phyloP scores from a whole-genome alignment of 2,113 vertebrate genomes.

The Pogona vitticeps region DNA sequence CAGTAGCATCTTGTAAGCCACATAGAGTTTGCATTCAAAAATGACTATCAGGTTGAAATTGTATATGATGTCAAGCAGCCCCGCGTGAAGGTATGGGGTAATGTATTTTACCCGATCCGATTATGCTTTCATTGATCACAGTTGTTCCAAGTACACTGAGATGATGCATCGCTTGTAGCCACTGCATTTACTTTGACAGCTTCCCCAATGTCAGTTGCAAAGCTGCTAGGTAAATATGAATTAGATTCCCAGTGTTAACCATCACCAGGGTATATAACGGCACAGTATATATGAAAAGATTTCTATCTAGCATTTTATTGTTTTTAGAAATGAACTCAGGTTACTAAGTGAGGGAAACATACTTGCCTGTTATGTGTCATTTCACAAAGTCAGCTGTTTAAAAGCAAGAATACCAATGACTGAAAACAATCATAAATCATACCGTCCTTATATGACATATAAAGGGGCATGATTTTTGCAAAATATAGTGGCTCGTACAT shows the following conservation, averaged over 20 bases:
- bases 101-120: not conserved
- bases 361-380: slow-evolving; percentile 4
- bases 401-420: slow-evolving; percentile 46
- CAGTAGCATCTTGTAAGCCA: not conserved
- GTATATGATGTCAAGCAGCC: not conserved
- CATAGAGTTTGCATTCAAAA: not conserved
- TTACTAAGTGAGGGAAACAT: slow-evolving; percentile 4
- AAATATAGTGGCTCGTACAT: slow-evolving; percentile 25
- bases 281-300: not conserved
- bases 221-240: slow-evolving; percentile 16
- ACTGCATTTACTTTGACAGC: slow-evolving; percentile 12
- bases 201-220: not conserved
- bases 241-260: not conserved
- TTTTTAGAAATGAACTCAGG: not conserved
- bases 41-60: not conserved
- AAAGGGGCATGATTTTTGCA: slow-evolving; percentile 36
- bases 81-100: not conserved
- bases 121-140: slow-evolving; percentile 13
- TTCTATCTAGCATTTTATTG: not conserved
- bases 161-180: slow-evolving; percentile 3
- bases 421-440: slow-evolving; percentile 50
- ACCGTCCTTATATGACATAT: slow-evolving; percentile 35
- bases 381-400: slow-evolving; percentile 36
- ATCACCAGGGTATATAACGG: not conserved
- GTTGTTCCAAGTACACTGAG: slow-evolving; percentile 5